These are phyloP conservation scores for Athetis lepigone DNA, from an alignment of 2,888 invertebrate species.

Conservation along the genomic window DNA sequence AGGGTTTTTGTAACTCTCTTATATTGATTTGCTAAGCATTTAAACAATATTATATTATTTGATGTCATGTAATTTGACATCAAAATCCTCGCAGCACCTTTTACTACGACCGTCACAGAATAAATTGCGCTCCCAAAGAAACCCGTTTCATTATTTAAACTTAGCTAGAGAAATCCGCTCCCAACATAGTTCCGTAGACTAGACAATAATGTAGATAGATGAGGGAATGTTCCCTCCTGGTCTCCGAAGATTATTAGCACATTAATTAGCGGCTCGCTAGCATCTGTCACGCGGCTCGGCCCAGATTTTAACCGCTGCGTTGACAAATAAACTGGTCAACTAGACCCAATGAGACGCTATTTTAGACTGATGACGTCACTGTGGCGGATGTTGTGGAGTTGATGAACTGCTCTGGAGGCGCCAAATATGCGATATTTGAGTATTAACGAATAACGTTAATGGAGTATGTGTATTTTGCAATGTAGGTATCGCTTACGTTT, in stretches of 20 bases:
- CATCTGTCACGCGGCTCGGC: slow-evolving; percentile 58
- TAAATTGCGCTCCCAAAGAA: slow-evolving; percentile 20
- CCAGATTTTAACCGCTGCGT: slow-evolving; percentile 60
- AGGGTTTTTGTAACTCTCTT: no score
- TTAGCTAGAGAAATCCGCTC: slow-evolving; percentile 24
- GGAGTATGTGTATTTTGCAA: no score
- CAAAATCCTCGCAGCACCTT: background rate
- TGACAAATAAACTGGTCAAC: slow-evolving; percentile 57
- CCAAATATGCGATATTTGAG: background rate
- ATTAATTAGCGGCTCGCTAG: slow-evolving; percentile 61
- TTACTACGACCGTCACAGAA: slow-evolving; percentile 15
- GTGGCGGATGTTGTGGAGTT: slow-evolving; percentile 1
- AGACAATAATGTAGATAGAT: slow-evolving; percentile 57
- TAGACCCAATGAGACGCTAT: slow-evolving; percentile 42
- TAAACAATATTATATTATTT: no score
- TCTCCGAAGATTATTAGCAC: slow-evolving; percentile 56
- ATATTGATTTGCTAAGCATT: no score
- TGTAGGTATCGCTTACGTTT: no score
- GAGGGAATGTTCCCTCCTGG: slow-evolving; percentile 51
- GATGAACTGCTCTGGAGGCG: background rate
- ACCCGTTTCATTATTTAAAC: slow-evolving; percentile 23
- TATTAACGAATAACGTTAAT: no score
- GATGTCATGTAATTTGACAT: no score
- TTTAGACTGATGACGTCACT: slow-evolving; percentile 40
- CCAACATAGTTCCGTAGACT: slow-evolving; percentile 32